Conservation (phyloP, 1,140 invertebrate genomes). For the Neodiprion virginianus region DNA sequence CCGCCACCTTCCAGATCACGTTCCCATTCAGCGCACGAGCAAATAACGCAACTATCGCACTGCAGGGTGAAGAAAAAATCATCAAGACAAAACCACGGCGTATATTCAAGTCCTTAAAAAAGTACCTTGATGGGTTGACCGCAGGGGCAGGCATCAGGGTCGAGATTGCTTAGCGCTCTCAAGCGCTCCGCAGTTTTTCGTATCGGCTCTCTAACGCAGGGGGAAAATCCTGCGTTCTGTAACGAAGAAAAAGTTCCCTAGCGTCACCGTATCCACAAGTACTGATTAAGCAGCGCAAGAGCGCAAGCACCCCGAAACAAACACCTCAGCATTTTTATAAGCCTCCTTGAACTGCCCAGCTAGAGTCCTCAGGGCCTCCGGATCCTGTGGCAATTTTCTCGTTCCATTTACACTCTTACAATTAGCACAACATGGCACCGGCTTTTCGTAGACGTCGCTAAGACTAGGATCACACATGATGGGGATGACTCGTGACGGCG, state of each 20-base stretch:
- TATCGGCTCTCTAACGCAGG: background rate
- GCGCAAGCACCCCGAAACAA: background rate
- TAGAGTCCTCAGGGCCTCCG: background rate
- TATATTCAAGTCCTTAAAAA: background rate
- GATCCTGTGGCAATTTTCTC: background rate
- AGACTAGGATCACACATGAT: background rate
- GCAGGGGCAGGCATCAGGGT: background rate
- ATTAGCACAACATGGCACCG: background rate
- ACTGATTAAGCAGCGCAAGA: too few relatives aligned
- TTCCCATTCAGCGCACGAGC: slow-evolving; percentile 23
- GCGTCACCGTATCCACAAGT: background rate
- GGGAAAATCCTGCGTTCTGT: background rate
- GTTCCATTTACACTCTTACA: background rate
- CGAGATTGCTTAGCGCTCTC: background rate
- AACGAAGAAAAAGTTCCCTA: background rate
- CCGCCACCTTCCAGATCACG: slow-evolving; percentile 10
- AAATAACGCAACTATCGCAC: slow-evolving; percentile 26
- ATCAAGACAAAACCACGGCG: background rate
- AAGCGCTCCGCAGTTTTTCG: background rate
- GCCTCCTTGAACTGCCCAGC: slow-evolving; percentile 2
- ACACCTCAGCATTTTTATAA: background rate
- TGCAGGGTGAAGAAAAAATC: background rate
- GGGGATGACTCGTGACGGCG: background rate
- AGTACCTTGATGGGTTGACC: slow-evolving; percentile 9
- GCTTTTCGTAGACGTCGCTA: background rate